Evolutionary conservation across 2,113 vertebrate genomes (phyloP).

Genomic region (Sclerurus mexicanus): DNA sequence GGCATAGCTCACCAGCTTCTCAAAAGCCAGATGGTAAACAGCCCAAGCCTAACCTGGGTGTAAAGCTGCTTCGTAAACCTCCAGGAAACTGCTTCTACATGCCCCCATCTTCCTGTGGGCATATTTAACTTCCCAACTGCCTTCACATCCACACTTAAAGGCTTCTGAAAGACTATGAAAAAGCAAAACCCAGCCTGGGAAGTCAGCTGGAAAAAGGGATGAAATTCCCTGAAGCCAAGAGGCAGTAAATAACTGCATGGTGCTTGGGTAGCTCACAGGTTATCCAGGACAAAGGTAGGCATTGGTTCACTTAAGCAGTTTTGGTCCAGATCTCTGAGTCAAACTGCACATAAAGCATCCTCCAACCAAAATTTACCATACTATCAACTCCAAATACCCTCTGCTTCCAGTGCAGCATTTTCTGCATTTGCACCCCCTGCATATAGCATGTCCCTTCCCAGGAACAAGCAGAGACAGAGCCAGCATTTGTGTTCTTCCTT

Average conservation of each 20-base stretch:
- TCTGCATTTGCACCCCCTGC: accelerated
- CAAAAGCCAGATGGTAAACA: not conserved
- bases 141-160: not conserved
- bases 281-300: not conserved
- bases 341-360: not conserved
- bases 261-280: not conserved
- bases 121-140: not conserved
- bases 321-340: not conserved
- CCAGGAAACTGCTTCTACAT: not conserved
- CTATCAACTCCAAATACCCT: not conserved
- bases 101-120: not conserved
- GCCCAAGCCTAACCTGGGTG: not conserved
- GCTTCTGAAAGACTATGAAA: not conserved
- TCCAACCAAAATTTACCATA: not conserved
- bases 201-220: not conserved
- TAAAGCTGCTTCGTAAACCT: not conserved
- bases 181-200: not conserved
- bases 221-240: not conserved
- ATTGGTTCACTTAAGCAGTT: not conserved
- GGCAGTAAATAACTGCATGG: not conserved
- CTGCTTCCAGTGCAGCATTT: not conserved
- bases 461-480: not conserved
- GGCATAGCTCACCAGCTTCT: not conserved
- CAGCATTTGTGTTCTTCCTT: not conserved
- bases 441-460: accelerated